Evolutionary conservation across 2,113 vertebrate genomes (phyloP), one percentile per base, ranked within the genome.

Genomic region (Lophotis ruficrista): DNA sequence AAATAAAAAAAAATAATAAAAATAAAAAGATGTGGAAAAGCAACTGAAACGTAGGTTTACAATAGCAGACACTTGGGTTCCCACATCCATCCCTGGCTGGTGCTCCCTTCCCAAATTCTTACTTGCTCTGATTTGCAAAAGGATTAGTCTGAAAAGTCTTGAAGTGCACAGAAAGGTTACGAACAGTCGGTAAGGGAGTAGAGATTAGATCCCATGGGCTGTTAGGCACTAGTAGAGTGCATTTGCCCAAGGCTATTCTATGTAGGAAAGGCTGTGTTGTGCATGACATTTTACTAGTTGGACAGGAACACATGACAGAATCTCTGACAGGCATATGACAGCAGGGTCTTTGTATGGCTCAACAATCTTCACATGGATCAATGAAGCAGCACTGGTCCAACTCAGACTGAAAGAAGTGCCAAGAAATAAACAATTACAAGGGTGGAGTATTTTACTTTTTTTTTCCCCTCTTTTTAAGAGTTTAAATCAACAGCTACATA

Each of bases 181-280:
- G 7, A 91, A 89, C 89, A 93, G 93, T 95, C 41, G 9, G 65
- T 87, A 94, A 91, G 73, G 65, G 89, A 97, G 91, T 94, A 96
- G 94, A 96, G 93, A 97, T 96, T 95, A 95, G 87, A 93, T 95
- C 95, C 96, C 96, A 83, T 87, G 95, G 95, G 96, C 83, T 95
- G 93, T 95, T 93, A 97, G 78, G 91, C 93, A 65, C 89, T 91
- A 93, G 95, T 79, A 94, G 81, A 96, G 96, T 95, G 95, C 91
- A 94, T 95, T 97, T 96, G 96, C 96, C 95, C 65, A 89, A 85
- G 96, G 96, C 96, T 94, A 71, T 93, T 96, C 84, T 68, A 41
- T 91, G 94, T 96, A 95, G 78, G 70, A 96, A 96, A 95, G 94
- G 87, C 89, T 97, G 81, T 83, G 81, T 72, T 84, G 64, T 89